Percentiles rank a stretch among this genome's conserved stretches.
Conservation (phyloP, 35 echinoderm and acorn worm species). For the Ophiothrix spiculata region DNA sequence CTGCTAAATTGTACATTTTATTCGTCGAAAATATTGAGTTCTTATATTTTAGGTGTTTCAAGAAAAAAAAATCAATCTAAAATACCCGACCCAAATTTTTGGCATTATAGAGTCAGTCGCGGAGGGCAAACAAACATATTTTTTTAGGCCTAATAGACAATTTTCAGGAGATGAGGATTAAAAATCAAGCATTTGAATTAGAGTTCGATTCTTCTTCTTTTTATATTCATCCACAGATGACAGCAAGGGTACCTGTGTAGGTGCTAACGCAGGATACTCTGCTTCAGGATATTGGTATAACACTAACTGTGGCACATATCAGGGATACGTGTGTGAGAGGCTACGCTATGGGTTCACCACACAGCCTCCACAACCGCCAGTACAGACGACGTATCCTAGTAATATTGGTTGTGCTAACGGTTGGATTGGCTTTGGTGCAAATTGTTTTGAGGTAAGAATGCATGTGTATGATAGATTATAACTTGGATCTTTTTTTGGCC, state of each 20-base stretch:
- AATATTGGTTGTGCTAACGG: conserved; percentile 46
- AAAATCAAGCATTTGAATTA: not conserved
- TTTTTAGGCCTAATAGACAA: not conserved
- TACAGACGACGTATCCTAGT: conserved; percentile 47
- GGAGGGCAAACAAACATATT: too few species aligned
- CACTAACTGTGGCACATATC: conserved; percentile 25
- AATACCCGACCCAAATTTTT: too few species aligned
- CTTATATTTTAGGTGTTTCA: too few species aligned
- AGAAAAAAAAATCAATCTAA: too few species aligned
- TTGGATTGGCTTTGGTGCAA: conserved; percentile 84
- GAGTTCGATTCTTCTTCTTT: not conserved
- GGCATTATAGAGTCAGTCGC: too few species aligned
- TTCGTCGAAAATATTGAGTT: too few species aligned
- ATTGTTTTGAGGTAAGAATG: conserved; percentile 68
- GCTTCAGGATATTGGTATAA: conserved; percentile 69
- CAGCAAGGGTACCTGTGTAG: conserved; percentile 66
- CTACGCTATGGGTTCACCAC: conserved; percentile 56
- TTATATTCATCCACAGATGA: conserved; percentile 56
- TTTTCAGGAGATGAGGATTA: not conserved
- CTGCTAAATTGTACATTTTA: too few species aligned
- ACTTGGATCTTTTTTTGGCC: not conserved
- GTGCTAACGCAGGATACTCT: conserved; percentile 39
- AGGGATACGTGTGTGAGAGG: conserved; percentile 78
- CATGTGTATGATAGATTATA: not conserved
- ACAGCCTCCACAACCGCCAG: not conserved